Percentiles rank a stretch among this genome's conserved stretches.
phyloP scores from a whole-genome alignment of 2,113 vertebrate species.

The Illadopsis cleaveri region DNA sequence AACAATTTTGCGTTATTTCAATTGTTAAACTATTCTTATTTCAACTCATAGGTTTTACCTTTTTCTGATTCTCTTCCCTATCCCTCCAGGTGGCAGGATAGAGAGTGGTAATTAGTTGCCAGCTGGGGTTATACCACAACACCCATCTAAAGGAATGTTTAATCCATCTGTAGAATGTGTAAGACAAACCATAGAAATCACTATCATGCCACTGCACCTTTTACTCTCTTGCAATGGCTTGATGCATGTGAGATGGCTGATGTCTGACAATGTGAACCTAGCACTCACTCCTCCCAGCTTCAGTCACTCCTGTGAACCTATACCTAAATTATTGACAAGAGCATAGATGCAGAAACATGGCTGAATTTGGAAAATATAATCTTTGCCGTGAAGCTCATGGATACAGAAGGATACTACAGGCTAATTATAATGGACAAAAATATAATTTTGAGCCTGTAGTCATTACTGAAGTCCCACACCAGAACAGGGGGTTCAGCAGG shows the following conservation, averaged over 20 bases:
- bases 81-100: not conserved
- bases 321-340: not conserved
- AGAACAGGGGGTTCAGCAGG: too few species aligned
- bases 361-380: not conserved
- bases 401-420: not conserved
- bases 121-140: not conserved
- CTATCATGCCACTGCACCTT: not conserved
- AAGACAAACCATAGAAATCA: not conserved
- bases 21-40: not conserved
- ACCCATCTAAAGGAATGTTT: not conserved
- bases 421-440: not conserved
- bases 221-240: not conserved
- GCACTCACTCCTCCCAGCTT: not conserved
- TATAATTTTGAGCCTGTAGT: not conserved
- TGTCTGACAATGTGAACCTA: not conserved
- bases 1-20: not conserved
- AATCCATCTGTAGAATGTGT: not conserved
- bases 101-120: not conserved
- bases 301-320: not conserved
- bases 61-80: not conserved
- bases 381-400: not conserved
- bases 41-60: not conserved
- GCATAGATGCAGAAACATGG: not conserved
- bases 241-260: not conserved
- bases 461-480: not conserved